A percentile compares a stretch with the other conserved stretches of the same genome.
Evolutionary conservation across 2,888 invertebrate genomes (phyloP).

Genomic region (Gari tellinella): DNA sequence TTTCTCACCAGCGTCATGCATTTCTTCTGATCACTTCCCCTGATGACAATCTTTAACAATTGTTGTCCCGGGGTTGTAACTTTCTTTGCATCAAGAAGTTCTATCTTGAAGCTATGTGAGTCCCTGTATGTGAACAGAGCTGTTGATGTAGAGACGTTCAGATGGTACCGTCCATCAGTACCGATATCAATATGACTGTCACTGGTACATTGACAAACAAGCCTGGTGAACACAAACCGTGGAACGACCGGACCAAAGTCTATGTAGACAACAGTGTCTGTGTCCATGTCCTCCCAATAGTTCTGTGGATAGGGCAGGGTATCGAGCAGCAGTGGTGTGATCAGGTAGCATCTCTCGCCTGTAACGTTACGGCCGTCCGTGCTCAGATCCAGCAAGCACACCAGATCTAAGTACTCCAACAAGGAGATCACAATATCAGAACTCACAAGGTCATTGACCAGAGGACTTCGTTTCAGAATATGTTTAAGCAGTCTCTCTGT

Average conservation of each 20-base stretch:
- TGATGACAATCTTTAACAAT: constrained; percentile 45
- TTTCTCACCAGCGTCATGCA: constrained; percentile 27
- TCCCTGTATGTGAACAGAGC: constrained; percentile 58
- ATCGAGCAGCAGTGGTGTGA: constrained; percentile 53
- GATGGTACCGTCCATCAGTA: constrained; percentile 44
- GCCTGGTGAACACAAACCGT: constrained; percentile 52
- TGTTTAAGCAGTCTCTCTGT: constrained; percentile 35
- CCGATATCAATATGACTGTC: constrained; percentile 41
- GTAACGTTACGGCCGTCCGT: constrained; percentile 31
- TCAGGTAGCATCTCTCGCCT: constrained; percentile 45
- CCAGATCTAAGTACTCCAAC: constrained; percentile 41
- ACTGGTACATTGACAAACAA: constrained; percentile 58
- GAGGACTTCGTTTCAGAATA: constrained; percentile 30
- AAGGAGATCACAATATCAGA: constrained; percentile 23
- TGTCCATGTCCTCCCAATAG: constrained; percentile 45
- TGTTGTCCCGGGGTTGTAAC: constrained; percentile 32
- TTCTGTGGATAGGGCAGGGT: constrained; percentile 45
- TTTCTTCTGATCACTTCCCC: constrained; percentile 21
- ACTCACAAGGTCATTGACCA: constrained; percentile 26
- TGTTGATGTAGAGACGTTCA: constrained; percentile 53
- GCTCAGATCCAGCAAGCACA: constrained; percentile 42
- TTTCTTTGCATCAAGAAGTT: constrained; percentile 33
- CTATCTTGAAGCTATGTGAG: constrained; percentile 54
- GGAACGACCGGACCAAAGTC: constrained; percentile 54
- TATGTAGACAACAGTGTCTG: constrained; percentile 44